phyloP scores from a whole-genome alignment of 2,113 vertebrate species.

The Pterocles orientalis region DNA sequence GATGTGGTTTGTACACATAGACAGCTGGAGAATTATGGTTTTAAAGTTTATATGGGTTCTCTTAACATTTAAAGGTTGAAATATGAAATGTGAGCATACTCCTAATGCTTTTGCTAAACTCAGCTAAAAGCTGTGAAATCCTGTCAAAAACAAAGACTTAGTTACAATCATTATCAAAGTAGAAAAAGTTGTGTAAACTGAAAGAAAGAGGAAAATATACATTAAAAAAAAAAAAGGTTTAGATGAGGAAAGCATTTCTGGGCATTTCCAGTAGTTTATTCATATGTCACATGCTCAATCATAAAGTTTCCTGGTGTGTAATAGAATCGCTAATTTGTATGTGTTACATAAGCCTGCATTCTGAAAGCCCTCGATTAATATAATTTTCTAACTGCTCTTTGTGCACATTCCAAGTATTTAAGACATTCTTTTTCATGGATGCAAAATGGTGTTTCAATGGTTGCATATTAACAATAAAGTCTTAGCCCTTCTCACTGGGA shows the following conservation, averaged over 20 bases:
- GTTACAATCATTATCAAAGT: not conserved
- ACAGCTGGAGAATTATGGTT: not conserved
- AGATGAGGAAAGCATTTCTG: not conserved
- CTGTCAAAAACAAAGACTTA: not conserved
- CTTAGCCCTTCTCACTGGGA: not conserved
- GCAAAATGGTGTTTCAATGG: not conserved
- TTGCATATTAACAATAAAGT: not conserved
- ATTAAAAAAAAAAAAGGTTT: no score
- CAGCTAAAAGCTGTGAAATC: not conserved
- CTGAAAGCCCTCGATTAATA: not conserved
- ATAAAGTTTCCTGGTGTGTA: not conserved
- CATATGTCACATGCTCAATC: not conserved
- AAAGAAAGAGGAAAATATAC: not conserved
- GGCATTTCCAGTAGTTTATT: not conserved
- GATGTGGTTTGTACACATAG: not conserved
- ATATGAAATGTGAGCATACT: not conserved
- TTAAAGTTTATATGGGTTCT: not conserved
- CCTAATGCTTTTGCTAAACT: not conserved
- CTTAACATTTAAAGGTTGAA: not conserved
- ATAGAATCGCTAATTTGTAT: not conserved
- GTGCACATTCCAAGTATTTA: not conserved
- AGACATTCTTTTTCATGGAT: not conserved
- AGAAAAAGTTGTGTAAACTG: not conserved
- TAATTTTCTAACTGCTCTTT: not conserved
- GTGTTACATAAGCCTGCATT: not conserved